Evolutionary conservation across 2,797 vertebrate species (phyloP).

Genomic region (Propithecus deckenii): DNA sequence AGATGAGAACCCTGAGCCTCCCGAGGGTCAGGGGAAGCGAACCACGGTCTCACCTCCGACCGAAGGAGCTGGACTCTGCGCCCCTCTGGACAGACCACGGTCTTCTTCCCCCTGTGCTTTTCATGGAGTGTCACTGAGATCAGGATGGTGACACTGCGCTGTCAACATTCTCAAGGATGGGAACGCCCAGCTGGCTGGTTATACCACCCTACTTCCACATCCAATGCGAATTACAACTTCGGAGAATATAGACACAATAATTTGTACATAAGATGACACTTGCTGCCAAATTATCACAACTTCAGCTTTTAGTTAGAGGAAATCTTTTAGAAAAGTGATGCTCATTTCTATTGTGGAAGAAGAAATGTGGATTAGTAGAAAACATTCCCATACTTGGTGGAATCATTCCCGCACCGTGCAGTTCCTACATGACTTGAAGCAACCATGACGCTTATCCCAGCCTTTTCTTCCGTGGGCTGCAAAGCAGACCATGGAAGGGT

Average conservation of each 20-base stretch:
- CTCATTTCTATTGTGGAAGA: neutral
- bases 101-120: too few species aligned
- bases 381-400: neutral
- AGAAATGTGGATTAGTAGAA: neutral
- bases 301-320: neutral
- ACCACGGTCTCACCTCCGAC: rapidly evolving
- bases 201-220: neutral
- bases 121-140: too few species aligned
- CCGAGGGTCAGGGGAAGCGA: neutral
- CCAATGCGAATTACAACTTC: neutral
- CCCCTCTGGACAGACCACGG: rapidly evolving
- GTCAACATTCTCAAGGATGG: neutral
- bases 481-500: rapidly evolving
- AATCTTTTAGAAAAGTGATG: neutral
- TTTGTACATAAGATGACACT: neutral
- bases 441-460: rapidly evolving
- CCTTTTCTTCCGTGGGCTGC: rapidly evolving
- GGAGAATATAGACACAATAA: neutral
- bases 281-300: neutral
- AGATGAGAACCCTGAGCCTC: neutral
- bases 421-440: neutral
- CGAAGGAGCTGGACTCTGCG: neutral
- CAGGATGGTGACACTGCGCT: rapidly evolving
- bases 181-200: rapidly evolving
- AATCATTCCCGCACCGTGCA: rapidly evolving